Base-by-base conservation (phyloP, 2,888 invertebrate genomes). In the Chrysolina oricalcia region DNA sequence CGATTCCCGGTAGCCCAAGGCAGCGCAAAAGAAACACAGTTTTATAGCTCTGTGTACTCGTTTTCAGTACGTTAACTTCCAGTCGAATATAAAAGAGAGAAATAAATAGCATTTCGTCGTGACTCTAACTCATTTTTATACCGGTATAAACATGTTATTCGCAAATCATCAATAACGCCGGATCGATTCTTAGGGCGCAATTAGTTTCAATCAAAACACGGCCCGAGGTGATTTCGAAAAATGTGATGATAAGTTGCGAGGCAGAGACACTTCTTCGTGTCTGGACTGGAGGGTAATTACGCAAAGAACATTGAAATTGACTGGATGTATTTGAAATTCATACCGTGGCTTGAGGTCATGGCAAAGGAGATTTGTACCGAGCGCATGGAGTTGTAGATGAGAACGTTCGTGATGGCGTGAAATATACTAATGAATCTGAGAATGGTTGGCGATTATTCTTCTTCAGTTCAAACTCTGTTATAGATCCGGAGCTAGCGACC, bases 101-200 rank as follows among this genome's bases (percentile, higher is more conserved):
- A 70, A 74, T 74, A 68, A 71, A 74, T 70, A 62, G 66, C 70
- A 67, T 74, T 74, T 70, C 63, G 40, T 74, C 74, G 74, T 74
- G 74, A 74, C 71, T 66, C 41, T 67, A 62, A 71, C 67, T 74
- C 71, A 68, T 53, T 68, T 68, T 68, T 40, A 68, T 41, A 53
- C 68, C 68, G 56, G 50, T 71, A 67, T 71, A 70, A 70, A 68
- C 65, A 66, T 62, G 66, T 40, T 74, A 74, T 67, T 74, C 70
- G 71, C 74, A 74, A 74, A 74, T 74, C 70, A 67, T 71, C 71
- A 71, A 74, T 70, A 59, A 74, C 65, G 66, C 53, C 67, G 56
- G 43, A 64, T 68, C 35, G 68, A 64, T 73, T 56, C 46, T 46
- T 69, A 46, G 21, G 41, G 23, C 46, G 21, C 43, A 64, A 73